A percentile compares a stretch with the other conserved stretches of the same genome.
These are phyloP conservation scores for Cavia porcellus DNA, from an alignment of 2,113 vertebrate species.

Conservation along the genomic window DNA sequence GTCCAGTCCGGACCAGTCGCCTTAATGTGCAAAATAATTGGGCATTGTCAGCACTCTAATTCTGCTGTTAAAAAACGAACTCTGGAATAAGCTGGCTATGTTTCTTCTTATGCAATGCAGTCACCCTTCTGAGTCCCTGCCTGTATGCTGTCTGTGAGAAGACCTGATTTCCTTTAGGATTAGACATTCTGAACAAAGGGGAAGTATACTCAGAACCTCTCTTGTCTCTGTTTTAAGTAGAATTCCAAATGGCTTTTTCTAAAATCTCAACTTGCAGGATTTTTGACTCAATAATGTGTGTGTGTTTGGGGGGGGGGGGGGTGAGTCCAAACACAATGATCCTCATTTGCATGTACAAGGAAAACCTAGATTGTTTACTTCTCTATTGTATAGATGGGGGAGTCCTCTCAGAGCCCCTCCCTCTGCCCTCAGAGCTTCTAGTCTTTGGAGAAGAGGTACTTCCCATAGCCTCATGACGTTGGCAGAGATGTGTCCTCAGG, in stretches of 20 bases:
- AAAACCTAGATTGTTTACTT: neutral
- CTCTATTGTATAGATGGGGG: neutral
- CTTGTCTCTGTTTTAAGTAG: neutral
- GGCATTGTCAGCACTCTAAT: constrained; percentile 59
- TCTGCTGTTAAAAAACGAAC: neutral
- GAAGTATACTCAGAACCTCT: neutral
- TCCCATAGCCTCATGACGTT: neutral
- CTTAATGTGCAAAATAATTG: constrained; percentile 72
- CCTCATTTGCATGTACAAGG: neutral
- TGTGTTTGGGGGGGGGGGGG: too few relatives aligned
- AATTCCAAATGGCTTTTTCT: neutral
- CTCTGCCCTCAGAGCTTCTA: neutral
- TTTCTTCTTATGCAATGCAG: neutral
- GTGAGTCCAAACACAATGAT: neutral
- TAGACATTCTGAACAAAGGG: neutral
- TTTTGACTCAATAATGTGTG: neutral
- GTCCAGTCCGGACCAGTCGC: constrained; percentile 48
- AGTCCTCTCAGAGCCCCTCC: neutral
- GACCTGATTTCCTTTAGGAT: neutral
- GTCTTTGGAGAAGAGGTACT: neutral
- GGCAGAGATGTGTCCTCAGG: neutral
- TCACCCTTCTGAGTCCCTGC: neutral
- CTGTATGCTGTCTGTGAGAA: neutral
- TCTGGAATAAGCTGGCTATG: neutral
- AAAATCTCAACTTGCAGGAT: neutral